phyloP scores from a whole-genome alignment of 2,797 vertebrate genomes.

The Arremon aurantiirostris region DNA sequence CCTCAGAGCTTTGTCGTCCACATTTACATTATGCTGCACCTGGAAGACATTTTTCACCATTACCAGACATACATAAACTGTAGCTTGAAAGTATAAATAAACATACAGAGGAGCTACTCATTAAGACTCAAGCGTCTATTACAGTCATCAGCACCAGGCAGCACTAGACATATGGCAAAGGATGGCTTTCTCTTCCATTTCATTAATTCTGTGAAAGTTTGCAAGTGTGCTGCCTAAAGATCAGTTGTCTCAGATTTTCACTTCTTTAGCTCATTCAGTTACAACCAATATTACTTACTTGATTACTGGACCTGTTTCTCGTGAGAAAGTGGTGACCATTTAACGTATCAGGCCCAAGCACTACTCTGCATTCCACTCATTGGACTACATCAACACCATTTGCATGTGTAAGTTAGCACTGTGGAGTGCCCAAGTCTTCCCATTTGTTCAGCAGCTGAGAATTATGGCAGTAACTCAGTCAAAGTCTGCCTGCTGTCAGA shows the following conservation, averaged over 20 bases:
- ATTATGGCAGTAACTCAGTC: not conserved
- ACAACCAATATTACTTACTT: not conserved
- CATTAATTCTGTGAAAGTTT: not conserved
- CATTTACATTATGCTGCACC: slow-evolving; percentile 33
- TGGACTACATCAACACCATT: not conserved
- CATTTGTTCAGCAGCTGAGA: slow-evolving; percentile 24
- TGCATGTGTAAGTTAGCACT: not conserved
- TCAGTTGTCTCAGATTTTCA: not conserved
- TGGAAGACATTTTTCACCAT: slow-evolving; percentile 55
- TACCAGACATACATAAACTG: slow-evolving; percentile 9
- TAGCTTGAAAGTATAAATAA: slow-evolving; percentile 35
- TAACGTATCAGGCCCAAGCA: not conserved
- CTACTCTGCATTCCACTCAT: not conserved
- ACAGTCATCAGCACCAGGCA: not conserved
- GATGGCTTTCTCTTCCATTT: not conserved
- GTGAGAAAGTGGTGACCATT: not conserved
- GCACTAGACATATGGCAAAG: not conserved
- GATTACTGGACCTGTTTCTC: not conserved
- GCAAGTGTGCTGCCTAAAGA: not conserved
- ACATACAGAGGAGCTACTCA: slow-evolving; percentile 18
- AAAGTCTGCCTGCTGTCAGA: slow-evolving; percentile 11
- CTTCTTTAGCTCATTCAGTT: not conserved
- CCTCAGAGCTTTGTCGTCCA: slow-evolving; percentile 17
- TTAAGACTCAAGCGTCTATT: not conserved
- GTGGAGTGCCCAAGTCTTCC: not conserved